Base-by-base conservation (phyloP, 2,888 invertebrate species). In the Mimumesa dahlbomi region DNA sequence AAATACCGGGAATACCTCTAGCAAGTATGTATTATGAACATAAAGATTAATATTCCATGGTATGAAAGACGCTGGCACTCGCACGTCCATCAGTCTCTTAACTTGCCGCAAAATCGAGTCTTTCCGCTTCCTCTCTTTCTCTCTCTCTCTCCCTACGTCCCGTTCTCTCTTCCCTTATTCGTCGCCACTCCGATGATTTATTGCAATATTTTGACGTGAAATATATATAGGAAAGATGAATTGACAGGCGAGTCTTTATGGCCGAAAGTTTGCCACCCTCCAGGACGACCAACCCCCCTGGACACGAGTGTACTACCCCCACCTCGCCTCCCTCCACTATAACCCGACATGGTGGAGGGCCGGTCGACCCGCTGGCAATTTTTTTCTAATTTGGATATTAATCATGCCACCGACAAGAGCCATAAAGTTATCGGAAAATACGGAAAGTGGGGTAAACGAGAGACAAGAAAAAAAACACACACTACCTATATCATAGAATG, bases 171-270 rank as follows among this genome's bases (percentile, higher is more conserved):
- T 56, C 74, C 72, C 72, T 69, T 77, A 79, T 81, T 81, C 81
- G 77, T 82, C 77, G 83, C 75, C 77, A 73, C 79, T 74, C 68
- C 74, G 79, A 86, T 88, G 88, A 89, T 89, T 89, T 88, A 89
- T 89, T 82, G 86, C 87, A 84, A 88, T 88, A 88, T 89, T 89
- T 88, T 88, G 88, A 88, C 88, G 83, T 84, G 81, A 83, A 82
- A 87, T 86, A 83, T 83, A 80, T 77, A 74, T 79, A 77, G 82
- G 78, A 84, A 85, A 88, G 88, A 88, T 87, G 86, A 88, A 89
- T 88, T 84, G 88, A 88, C 87, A 82, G 75, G 40, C 79, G 84
- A 84, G 84, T 84, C 84, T 87, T 87, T 82, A 84, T 86, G 83
- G 82, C 79, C 81, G 67, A 81, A 85, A 85, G 81, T 87, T 87